Evolutionary conservation across 2,888 invertebrate species (phyloP).

Genomic region (Cataglyphis altisquamis): DNA sequence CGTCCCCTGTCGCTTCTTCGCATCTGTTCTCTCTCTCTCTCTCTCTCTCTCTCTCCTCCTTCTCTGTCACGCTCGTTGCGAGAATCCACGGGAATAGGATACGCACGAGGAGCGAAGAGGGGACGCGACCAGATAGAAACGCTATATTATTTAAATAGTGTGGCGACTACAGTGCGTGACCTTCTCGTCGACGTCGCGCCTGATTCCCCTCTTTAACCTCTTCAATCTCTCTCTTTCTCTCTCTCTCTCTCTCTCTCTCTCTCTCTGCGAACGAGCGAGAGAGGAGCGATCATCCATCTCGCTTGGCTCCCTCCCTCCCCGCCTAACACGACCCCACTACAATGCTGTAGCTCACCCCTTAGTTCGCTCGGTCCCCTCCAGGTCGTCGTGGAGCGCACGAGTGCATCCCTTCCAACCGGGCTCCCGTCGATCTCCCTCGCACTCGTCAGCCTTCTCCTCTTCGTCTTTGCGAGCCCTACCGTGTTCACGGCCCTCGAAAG

Average conservation of each 20-base stretch:
- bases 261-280: conserved; percentile 23
- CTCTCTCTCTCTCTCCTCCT: conserved; percentile 36
- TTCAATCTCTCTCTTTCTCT: conserved; percentile 56
- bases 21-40: conserved; percentile 47
- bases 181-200: conserved; percentile 79
- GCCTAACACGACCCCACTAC: conserved; percentile 28
- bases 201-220: conserved; percentile 75
- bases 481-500: conserved; percentile 51
- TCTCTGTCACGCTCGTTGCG: conserved; percentile 43
- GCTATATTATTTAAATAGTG: conserved; percentile 82
- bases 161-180: conserved; percentile 81
- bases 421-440: conserved; percentile 57
- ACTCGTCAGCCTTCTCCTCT: conserved; percentile 51
- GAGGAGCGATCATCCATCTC: conserved; percentile 60
- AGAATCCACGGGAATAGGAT: conserved; percentile 27
- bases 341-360: conserved; percentile 66
- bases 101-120: neutral
- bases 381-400: conserved; percentile 63
- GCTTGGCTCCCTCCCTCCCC: conserved; percentile 58
- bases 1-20: conserved; percentile 12
- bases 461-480: conserved; percentile 54
- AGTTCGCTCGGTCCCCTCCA: conserved; percentile 63
- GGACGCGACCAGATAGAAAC: conserved; percentile 75
- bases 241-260: no score
- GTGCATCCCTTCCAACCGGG: conserved; percentile 63